A percentile compares a stretch with the other conserved stretches of the same genome.
phyloP scores from a whole-genome alignment of 1,140 invertebrate species.

The Magallana gigas region DNA sequence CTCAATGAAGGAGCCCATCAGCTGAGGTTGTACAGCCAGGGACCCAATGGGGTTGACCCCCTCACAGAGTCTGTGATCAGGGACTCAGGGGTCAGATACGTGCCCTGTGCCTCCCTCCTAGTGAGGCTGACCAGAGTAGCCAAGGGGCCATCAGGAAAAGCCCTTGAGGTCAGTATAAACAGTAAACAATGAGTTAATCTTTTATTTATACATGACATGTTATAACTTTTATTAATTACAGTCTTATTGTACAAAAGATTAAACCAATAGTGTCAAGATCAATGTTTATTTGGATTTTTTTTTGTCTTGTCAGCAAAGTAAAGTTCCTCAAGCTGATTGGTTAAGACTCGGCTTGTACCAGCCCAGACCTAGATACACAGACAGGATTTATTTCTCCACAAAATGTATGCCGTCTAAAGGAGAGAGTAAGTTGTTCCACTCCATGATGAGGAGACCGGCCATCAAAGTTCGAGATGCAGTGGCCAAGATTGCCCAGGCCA shows the following conservation, averaged over 20 bases:
- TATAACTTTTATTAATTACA: background rate
- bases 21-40: slow-evolving; percentile 73
- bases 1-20: slow-evolving; percentile 78
- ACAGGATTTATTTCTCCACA: slow-evolving; percentile 75
- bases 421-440: slow-evolving; percentile 73
- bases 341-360: slow-evolving; percentile 72
- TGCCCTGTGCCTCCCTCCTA: slow-evolving; percentile 76
- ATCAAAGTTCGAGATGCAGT: slow-evolving; percentile 71
- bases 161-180: slow-evolving; percentile 69
- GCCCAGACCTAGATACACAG: slow-evolving; percentile 74
- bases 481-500: slow-evolving; percentile 70
- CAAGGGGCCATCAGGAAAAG: slow-evolving; percentile 70
- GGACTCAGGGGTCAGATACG: slow-evolving; percentile 65
- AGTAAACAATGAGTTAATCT: background rate
- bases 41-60: slow-evolving; percentile 75
- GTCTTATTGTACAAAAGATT: too few species aligned
- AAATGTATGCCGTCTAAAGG: slow-evolving; percentile 74
- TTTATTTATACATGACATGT: background rate
- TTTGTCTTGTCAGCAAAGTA: slow-evolving; percentile 58
- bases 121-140: slow-evolving; percentile 74
- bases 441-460: slow-evolving; percentile 69
- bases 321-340: slow-evolving; percentile 76
- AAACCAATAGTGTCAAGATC: too few species aligned
- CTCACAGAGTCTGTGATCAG: slow-evolving; percentile 69
- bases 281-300: background rate